These are phyloP conservation scores for Teleogryllus occipitalis DNA, from an alignment of 1,140 invertebrate species.

Conservation along the genomic window DNA sequence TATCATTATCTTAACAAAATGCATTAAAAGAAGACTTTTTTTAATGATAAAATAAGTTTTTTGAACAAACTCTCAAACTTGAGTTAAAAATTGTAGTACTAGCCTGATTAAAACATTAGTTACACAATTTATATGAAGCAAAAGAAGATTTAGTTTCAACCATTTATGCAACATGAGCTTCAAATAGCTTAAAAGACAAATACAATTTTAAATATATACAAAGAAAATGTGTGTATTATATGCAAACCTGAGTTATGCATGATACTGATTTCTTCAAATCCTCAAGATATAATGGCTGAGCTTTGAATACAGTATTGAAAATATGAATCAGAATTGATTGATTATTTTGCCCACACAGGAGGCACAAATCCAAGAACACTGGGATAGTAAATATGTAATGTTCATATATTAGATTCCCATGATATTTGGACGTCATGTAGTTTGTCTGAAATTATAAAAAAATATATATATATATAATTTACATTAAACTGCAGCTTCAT, in stretches of 20 bases:
- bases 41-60: too few species aligned
- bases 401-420: constrained; percentile 64
- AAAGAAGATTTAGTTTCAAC: too few species aligned
- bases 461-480: background rate
- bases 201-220: too few species aligned
- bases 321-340: constrained; percentile 49
- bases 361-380: constrained; percentile 67
- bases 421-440: constrained; percentile 53
- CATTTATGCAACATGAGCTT: too few species aligned
- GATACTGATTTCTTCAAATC: constrained; percentile 52
- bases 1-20: too few species aligned
- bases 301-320: constrained; percentile 52
- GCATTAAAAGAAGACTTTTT: too few species aligned
- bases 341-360: constrained; percentile 63
- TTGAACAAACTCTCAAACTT: too few species aligned
- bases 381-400: constrained; percentile 76
- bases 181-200: too few species aligned
- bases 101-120: too few species aligned
- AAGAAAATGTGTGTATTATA: background rate
- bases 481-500: too few species aligned
- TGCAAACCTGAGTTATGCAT: constrained; percentile 33
- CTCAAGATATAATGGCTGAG: constrained; percentile 60
- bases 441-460: constrained; percentile 38
- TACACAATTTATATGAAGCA: too few species aligned
- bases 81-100: too few species aligned